A percentile compares a stretch with the other conserved stretches of the same genome.
Evolutionary conservation across 2,797 vertebrate genomes (phyloP).

Genomic region (Anguilla pacifica): DNA sequence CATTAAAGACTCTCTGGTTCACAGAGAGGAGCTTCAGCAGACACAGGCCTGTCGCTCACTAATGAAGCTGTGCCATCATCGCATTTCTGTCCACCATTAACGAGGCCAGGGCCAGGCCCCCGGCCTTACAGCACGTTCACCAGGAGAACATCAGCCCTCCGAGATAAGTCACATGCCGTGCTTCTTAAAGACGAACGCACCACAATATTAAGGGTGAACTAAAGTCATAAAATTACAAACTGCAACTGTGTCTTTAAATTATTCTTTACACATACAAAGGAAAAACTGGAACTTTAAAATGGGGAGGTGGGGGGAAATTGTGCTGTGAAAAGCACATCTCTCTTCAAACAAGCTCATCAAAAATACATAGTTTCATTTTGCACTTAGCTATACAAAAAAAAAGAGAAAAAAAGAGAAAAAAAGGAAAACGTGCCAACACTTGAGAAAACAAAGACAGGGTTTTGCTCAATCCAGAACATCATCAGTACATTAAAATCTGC

Average conservation of each 20-base stretch:
- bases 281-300: no score
- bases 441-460: no score
- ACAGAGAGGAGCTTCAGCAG: neutral
- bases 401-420: neutral
- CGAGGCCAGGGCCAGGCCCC: neutral
- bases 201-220: neutral
- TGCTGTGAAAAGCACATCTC: neutral
- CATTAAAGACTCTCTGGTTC: conserved; percentile 2
- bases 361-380: neutral
- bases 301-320: neutral
- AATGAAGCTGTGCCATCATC: neutral
- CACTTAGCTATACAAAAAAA: neutral
- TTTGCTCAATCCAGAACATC: neutral
- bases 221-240: neutral
- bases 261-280: neutral
- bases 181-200: neutral
- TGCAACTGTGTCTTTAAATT: neutral
- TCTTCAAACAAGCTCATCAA: neutral
- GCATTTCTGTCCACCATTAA: neutral
- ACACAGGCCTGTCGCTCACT: neutral
- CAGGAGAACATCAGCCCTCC: neutral
- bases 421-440: neutral
- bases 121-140: neutral
- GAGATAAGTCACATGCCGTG: neutral
- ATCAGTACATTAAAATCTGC: neutral